Conservation (phyloP, 2,113 vertebrate species). For the Equus quagga region DNA sequence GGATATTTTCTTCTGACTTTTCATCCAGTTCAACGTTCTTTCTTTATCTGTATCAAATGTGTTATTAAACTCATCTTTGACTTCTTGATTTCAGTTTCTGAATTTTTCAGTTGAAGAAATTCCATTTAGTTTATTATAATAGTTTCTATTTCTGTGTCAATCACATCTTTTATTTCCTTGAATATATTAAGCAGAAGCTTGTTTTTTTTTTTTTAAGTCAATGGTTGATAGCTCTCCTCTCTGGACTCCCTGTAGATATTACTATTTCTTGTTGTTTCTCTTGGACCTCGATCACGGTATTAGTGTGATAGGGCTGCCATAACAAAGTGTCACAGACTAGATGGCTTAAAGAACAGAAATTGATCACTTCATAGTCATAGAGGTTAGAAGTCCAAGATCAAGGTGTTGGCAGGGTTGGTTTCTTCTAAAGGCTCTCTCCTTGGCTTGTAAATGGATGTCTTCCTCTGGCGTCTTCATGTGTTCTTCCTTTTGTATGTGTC, state of each 20-base stretch:
- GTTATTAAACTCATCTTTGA: not conserved
- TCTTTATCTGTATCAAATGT: not conserved
- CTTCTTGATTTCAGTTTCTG: not conserved
- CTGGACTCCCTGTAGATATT: not conserved
- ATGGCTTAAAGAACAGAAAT: not conserved
- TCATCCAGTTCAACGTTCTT: not conserved
- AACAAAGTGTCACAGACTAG: not conserved
- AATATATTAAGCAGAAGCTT: not conserved
- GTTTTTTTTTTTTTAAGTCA: not conserved
- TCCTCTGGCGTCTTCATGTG: not conserved
- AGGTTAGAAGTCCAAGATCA: not conserved
- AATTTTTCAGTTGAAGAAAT: not conserved
- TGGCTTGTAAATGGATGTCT: not conserved
- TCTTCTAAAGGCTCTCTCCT: not conserved
- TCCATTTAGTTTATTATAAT: not conserved
- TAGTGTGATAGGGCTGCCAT: not conserved
- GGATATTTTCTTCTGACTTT: not conserved
- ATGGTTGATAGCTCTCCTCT: not conserved
- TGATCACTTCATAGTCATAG: not conserved
- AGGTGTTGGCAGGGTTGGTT: not conserved
- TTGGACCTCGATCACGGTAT: not conserved
- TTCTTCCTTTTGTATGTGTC: not conserved
- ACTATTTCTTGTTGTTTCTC: not conserved
- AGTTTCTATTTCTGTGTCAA: not conserved
- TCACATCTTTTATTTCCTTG: not conserved